A percentile compares a stretch with the other conserved stretches of the same genome.
These are phyloP conservation scores for Dendrolimus pini DNA, from an alignment of 2,888 invertebrate species.

Conservation along the genomic window DNA sequence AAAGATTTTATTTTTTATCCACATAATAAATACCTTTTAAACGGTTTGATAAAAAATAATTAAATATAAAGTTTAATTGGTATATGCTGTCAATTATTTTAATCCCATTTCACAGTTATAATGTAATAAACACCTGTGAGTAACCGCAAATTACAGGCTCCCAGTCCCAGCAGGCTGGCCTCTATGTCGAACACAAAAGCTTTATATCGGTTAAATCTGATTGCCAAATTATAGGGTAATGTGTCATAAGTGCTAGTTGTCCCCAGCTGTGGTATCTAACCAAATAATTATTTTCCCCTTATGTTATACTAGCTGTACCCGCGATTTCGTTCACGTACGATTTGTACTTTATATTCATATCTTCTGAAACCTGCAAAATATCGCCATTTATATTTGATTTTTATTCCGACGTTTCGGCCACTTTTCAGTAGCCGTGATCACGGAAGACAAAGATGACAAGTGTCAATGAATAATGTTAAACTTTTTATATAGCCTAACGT, in stretches of 20 bases:
- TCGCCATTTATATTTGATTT: no score
- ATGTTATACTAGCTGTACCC: no score
- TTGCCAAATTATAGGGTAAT: slow-evolving; percentile 70
- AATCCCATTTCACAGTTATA: slow-evolving; percentile 32
- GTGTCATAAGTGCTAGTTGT: slow-evolving; percentile 54
- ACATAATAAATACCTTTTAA: background rate
- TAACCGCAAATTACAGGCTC: slow-evolving; percentile 66
- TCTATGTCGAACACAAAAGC: slow-evolving; percentile 40
- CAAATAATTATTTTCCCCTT: no score
- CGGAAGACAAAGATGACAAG: no score
- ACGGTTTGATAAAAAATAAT: background rate
- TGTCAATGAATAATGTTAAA: no score
- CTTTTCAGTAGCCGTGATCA: no score
- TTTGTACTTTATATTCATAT: no score
- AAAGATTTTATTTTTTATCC: background rate
- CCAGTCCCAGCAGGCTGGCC: slow-evolving; percentile 47
- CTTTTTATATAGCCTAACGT: no score
- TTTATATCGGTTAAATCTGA: slow-evolving; percentile 38
- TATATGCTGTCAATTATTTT: slow-evolving; percentile 29
- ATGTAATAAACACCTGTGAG: slow-evolving; percentile 56
- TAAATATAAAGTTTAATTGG: slow-evolving; percentile 22
- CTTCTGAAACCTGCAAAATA: no score
- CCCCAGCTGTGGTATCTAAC: slow-evolving; percentile 20
- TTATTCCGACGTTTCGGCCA: no score
- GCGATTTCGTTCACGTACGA: no score